phyloP scores from a whole-genome alignment of 2,797 vertebrate species.

The Coregonus suidteri region DNA sequence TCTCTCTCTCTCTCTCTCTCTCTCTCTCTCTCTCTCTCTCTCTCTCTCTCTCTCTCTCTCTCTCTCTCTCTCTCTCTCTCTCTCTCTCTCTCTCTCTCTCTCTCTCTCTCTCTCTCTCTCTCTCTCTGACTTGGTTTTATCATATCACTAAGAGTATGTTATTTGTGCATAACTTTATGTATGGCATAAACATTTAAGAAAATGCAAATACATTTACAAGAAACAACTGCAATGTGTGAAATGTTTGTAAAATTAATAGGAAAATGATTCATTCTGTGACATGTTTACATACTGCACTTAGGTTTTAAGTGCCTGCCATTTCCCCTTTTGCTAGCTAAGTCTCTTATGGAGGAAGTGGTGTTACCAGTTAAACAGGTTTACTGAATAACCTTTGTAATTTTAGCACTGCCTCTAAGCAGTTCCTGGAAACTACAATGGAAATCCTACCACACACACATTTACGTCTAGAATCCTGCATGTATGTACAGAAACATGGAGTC shows the following conservation, averaged over 20 bases:
- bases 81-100: too few species aligned
- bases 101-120: too few species aligned
- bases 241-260: too few species aligned
- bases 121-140: too few species aligned
- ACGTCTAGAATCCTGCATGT: not conserved
- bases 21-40: not conserved
- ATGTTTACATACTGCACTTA: too few species aligned
- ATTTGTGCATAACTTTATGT: too few species aligned
- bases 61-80: too few species aligned
- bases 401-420: not conserved
- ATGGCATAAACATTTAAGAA: too few species aligned
- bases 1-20: not conserved
- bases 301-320: not conserved
- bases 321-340: not conserved
- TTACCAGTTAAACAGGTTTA: conserved; percentile 23
- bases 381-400: not conserved
- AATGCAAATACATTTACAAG: too few species aligned
- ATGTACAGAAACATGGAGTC: not conserved
- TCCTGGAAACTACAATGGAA: not conserved
- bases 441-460: not conserved
- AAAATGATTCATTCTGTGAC: too few species aligned
- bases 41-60: not conserved
- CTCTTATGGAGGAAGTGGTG: not conserved
- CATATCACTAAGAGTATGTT: too few species aligned
- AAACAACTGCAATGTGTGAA: too few species aligned